Evolutionary conservation across 2,113 vertebrate species (phyloP).

Genomic region (Gambusia holbrooki): DNA sequence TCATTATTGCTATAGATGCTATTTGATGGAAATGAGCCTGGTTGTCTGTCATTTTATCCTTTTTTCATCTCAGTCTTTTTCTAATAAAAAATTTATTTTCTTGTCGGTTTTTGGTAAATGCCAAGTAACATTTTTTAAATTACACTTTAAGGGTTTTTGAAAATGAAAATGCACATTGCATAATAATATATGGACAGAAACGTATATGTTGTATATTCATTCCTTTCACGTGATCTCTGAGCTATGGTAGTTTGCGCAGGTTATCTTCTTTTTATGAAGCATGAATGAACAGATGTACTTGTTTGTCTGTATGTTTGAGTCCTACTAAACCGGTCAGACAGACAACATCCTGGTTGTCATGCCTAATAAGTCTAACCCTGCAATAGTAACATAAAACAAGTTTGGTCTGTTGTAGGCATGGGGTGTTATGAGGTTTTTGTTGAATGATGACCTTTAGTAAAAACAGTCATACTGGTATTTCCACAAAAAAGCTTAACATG

Average conservation of each 20-base stretch:
- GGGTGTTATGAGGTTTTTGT: too few species aligned
- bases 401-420: background rate
- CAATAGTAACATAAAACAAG: background rate
- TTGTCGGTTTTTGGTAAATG: background rate
- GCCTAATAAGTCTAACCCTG: background rate
- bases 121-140: background rate
- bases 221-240: background rate
- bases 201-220: background rate
- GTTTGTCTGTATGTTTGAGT: background rate
- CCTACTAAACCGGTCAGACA: slow-evolving; percentile 1
- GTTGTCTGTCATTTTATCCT: slow-evolving; percentile 1
- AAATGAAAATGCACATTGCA: too few species aligned
- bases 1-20: slow-evolving; percentile 47
- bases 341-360: background rate
- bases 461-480: too few species aligned
- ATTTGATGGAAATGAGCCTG: slow-evolving; percentile 4
- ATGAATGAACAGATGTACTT: background rate
- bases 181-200: background rate
- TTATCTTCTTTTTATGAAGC: background rate
- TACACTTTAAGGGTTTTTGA: background rate
- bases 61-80: background rate
- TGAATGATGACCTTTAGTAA: too few species aligned
- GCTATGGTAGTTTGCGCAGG: background rate
- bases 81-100: background rate
- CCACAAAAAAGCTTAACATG: too few species aligned